These are phyloP conservation scores for Papio anubis DNA, from an alignment of 2,113 vertebrate species.

Conservation along the genomic window DNA sequence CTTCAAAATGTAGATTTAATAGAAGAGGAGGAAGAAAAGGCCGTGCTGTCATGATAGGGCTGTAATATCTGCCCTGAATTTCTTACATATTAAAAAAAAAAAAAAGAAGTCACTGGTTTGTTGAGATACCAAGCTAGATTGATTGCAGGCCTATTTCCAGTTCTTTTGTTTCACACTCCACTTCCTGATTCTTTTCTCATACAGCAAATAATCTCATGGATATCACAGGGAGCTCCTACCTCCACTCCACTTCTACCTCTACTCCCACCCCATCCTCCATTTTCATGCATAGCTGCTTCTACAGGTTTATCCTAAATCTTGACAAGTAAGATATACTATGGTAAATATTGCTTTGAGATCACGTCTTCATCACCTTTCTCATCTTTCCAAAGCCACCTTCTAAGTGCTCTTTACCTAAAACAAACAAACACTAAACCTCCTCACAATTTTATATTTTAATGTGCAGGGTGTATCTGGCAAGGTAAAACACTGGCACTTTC, in stretches of 20 bases:
- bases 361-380: conserved; percentile 10
- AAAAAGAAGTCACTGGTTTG: conserved; percentile 71
- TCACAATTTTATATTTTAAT: conserved; percentile 37
- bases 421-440: neutral
- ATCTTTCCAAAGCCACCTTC: conserved; percentile 30
- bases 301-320: conserved; percentile 43
- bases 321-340: neutral
- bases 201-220: conserved; percentile 59
- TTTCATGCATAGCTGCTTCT: neutral
- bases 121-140: conserved; percentile 72
- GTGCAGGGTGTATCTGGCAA: neutral
- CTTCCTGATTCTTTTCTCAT: conserved; percentile 74
- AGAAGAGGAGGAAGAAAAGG: conserved; percentile 83
- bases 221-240: conserved; percentile 21
- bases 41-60: conserved; percentile 73
- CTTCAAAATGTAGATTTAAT: conserved; percentile 88
- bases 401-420: conserved; percentile 9
- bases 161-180: conserved; percentile 83
- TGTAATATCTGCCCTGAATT: conserved; percentile 79
- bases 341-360: neutral
- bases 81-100: conserved; percentile 45
- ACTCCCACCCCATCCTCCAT: neutral
- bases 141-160: conserved; percentile 80
- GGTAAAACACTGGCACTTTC: conserved; percentile 32
- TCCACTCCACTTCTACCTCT: neutral